Percentiles rank a stretch among this genome's conserved stretches.
Conservation (phyloP, 2,888 invertebrate species). For the Altica lythri region DNA sequence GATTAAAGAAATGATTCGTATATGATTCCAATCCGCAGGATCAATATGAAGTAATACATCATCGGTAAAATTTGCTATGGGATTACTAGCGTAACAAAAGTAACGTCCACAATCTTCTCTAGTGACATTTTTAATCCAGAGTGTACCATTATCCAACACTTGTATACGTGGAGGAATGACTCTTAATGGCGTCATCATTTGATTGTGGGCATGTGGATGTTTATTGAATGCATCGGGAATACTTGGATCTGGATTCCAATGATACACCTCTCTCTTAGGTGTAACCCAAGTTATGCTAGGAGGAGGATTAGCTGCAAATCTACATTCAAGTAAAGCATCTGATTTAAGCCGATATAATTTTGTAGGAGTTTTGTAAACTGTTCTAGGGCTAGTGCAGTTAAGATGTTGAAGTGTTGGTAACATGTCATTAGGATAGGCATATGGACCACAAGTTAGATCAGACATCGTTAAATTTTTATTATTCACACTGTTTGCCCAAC, state of each 20-base stretch:
- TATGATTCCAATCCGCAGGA: slow-evolving; percentile 80
- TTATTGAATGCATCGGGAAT: slow-evolving; percentile 69
- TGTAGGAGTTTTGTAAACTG: slow-evolving; percentile 66
- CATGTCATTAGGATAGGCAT: slow-evolving; percentile 72
- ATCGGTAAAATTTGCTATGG: slow-evolving; percentile 77
- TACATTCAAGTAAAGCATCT: slow-evolving; percentile 76
- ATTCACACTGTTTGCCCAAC: slow-evolving; percentile 55
- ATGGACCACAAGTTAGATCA: slow-evolving; percentile 67
- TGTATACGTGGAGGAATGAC: slow-evolving; percentile 63
- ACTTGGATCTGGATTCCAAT: slow-evolving; percentile 77
- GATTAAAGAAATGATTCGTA: slow-evolving; percentile 82
- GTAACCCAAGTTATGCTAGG: slow-evolving; percentile 88
- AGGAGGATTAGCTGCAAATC: slow-evolving; percentile 70
- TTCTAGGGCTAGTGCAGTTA: slow-evolving; percentile 70
- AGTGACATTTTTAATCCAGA: slow-evolving; percentile 60
- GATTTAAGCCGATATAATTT: slow-evolving; percentile 68
- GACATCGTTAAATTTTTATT: slow-evolving; percentile 59
- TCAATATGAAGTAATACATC: slow-evolving; percentile 81
- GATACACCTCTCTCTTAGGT: slow-evolving; percentile 71
- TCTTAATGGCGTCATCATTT: slow-evolving; percentile 55
- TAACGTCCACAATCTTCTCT: slow-evolving; percentile 85
- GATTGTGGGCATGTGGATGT: slow-evolving; percentile 68
- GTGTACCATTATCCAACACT: slow-evolving; percentile 62
- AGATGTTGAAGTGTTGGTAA: slow-evolving; percentile 71
- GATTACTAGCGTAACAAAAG: slow-evolving; percentile 84